Conservation (phyloP, 1,140 invertebrate species). For the Drosophila asahinai region DNA sequence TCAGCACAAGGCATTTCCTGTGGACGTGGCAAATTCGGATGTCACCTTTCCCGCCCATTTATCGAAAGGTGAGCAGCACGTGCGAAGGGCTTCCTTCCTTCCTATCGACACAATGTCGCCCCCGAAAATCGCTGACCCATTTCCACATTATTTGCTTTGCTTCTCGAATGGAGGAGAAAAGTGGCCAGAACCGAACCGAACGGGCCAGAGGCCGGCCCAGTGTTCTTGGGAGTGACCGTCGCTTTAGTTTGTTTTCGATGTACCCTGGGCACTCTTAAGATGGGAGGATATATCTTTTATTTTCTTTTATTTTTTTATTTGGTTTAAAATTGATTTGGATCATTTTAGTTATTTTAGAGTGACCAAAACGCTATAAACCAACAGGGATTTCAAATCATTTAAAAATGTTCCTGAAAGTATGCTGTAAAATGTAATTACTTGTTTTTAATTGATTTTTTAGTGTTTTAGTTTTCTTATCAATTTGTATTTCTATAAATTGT, state of each 20-base stretch:
- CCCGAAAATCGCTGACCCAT: conserved; percentile 76
- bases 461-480: no score
- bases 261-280: not conserved
- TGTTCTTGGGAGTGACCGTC: conserved; percentile 48
- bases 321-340: no score
- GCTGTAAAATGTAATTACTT: no score
- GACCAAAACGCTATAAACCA: no score
- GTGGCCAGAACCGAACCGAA: conserved; percentile 8
- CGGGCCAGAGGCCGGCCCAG: not conserved
- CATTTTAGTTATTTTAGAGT: no score
- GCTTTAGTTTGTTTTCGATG: not conserved
- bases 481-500: no score
- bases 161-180: conserved; percentile 8
- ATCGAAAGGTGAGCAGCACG: conserved; percentile 42
- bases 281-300: not conserved
- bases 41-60: conserved; percentile 12
- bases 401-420: no score
- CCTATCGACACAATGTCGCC: conserved; percentile 58
- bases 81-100: conserved; percentile 60
- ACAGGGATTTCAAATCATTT: no score
- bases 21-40: conserved; percentile 19
- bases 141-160: conserved; percentile 52
- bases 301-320: not conserved
- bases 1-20: conserved; percentile 28
- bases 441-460: no score